Base-by-base conservation (phyloP, 2,113 vertebrate species). In the Antennarius striatus region DNA sequence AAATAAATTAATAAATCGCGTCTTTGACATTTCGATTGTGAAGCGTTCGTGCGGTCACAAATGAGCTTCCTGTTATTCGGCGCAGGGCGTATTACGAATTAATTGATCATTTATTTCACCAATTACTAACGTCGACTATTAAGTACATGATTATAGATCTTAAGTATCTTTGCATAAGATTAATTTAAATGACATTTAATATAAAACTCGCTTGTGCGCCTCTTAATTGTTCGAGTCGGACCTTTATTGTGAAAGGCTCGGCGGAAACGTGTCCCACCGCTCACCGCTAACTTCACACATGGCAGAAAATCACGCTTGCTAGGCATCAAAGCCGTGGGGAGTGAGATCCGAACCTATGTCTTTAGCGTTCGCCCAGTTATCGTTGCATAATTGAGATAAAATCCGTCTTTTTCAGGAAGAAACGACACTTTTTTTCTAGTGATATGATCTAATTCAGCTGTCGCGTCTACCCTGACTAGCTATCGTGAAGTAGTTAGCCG, bases 161-260 rank as follows among this genome's bases (percentile, higher is more conserved):
- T 5, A 36, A 36, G 32, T 5, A 4, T 36, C 5, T 7, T 5
- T 4, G 32, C 1, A 2, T 1, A 36, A 36, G 5, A 36, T 36
- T 36, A 36, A 7, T 7, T 36, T 7, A 36, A 36, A 36, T 36
- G 4, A 36, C 5, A 36, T 36, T 4, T 36, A 7, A 36, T 36
- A 1, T 7, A 36, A 36, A 36, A 1, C 5, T 16, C 17, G 3
- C 49, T 51, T 46, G 30, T 40, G 42, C 3, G 32, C 32, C 5
- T 5, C 13, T 8, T 8, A 12, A 10, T 5, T 5, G 3, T 43
- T 36, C 14, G 28, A 4, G 10, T 4, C 0, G 2, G 6, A 3
- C 48, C 49, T 59, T 81, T 84, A 81, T 83, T 88, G 66, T 86
- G 66, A 76, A 75, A 70, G 3, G 5, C 1, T 12, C 0, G 58